Conservation (phyloP, 2,797 vertebrate genomes). For the Pipistrellus kuhlii region DNA sequence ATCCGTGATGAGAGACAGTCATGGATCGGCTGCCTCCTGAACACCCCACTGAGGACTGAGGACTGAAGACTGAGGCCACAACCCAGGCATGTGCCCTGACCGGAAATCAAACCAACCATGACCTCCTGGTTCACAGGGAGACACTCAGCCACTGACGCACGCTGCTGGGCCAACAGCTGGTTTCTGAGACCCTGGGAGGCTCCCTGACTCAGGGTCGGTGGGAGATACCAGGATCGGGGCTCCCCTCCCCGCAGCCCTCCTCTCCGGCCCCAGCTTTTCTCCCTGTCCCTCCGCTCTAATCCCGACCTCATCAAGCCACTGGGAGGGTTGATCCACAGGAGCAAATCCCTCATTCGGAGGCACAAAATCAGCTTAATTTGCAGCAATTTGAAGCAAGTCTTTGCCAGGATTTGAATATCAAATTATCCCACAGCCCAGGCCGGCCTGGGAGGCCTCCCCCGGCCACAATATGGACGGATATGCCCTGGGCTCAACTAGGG, state of each 20-base stretch:
- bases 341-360: slow-evolving; percentile 90
- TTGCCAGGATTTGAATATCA: slow-evolving; percentile 91
- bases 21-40: no score
- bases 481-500: slow-evolving; percentile 61
- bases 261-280: slow-evolving; percentile 43
- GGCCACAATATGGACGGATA: slow-evolving; percentile 81
- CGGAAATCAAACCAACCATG: no score
- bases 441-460: slow-evolving; percentile 69
- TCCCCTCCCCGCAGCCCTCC: slow-evolving; percentile 51
- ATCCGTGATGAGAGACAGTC: no score
- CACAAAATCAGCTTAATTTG: slow-evolving; percentile 92
- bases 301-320: slow-evolving; percentile 89
- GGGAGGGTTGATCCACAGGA: slow-evolving; percentile 89
- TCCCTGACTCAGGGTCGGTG: neutral
- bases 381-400: slow-evolving; percentile 90
- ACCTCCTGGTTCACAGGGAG: no score
- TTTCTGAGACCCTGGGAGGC: neutral
- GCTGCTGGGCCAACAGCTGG: neutral
- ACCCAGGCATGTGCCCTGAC: no score
- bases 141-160: no score
- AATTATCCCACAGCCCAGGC: slow-evolving; percentile 87
- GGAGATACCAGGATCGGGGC: neutral
- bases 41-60: no score
- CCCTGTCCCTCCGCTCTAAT: slow-evolving; percentile 83
- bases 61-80: no score